phyloP scores from a whole-genome alignment of 2,113 vertebrate species.

The Aptenodytes patagonicus region DNA sequence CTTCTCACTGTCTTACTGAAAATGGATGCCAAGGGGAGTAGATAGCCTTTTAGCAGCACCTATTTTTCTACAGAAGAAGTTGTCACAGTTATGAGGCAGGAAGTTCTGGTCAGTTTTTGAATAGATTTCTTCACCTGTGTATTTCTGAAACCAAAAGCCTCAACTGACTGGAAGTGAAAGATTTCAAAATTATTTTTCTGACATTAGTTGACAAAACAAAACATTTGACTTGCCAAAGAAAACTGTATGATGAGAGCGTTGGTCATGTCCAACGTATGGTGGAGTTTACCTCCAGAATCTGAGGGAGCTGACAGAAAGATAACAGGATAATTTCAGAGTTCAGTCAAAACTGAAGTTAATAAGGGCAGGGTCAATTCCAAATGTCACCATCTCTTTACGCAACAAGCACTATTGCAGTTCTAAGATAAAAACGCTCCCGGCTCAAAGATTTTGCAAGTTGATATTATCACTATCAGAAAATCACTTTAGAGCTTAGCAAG shows the following conservation, averaged over 20 bases:
- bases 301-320: neutral
- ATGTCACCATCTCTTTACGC: slow-evolving; percentile 9
- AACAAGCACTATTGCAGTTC: neutral
- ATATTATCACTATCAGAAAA: slow-evolving; percentile 44
- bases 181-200: neutral
- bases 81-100: neutral
- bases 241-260: neutral
- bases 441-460: slow-evolving; percentile 22
- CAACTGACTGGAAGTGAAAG: neutral
- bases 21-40: neutral
- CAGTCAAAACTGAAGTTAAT: neutral
- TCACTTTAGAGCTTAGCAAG: slow-evolving; percentile 40
- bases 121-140: neutral
- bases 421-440: neutral
- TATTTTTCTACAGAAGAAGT: neutral
- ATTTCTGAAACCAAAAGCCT: neutral
- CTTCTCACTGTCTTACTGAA: neutral
- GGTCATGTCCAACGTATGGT: neutral
- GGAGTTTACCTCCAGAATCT: neutral
- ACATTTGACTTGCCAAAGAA: neutral
- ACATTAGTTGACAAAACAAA: neutral
- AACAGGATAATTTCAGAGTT: neutral
- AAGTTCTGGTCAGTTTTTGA: neutral
- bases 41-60: neutral
- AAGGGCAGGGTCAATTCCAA: slow-evolving; percentile 43